Percentiles rank a stretch among this genome's conserved stretches.
Conservation (phyloP, 2,797 vertebrate species). For the Scyliorhinus canicula region DNA sequence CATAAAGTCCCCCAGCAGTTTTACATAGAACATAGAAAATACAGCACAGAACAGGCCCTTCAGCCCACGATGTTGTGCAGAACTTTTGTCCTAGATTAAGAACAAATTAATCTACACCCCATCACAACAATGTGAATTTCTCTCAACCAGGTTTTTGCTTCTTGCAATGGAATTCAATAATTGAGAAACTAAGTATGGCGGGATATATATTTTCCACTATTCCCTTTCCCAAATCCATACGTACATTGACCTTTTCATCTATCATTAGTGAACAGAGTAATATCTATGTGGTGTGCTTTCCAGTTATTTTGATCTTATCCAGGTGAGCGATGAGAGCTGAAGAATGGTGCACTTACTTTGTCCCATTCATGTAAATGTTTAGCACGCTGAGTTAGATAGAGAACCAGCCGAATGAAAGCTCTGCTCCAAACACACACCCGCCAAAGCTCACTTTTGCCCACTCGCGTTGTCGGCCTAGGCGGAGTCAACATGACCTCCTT, state of each 20-base stretch:
- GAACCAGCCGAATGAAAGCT: neutral
- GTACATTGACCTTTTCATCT: neutral
- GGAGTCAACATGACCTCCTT: neutral
- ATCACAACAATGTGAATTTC: neutral
- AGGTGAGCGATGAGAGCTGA: neutral
- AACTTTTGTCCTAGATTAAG: no score
- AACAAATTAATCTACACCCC: no score
- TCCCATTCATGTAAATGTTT: neutral
- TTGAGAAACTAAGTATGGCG: neutral
- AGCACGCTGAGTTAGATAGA: neutral
- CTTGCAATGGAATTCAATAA: neutral
- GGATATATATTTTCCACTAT: neutral
- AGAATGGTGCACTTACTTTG: neutral
- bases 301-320: neutral
- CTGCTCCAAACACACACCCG: neutral
- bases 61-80: no score
- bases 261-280: neutral
- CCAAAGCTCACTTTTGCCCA: neutral
- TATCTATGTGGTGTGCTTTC: neutral
- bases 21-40: no score
- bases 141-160: neutral
- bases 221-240: neutral
- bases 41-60: no score
- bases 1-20: neutral
- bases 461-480: neutral